Base-by-base conservation (phyloP, 2,797 vertebrate species). In the Agapornis canus region DNA sequence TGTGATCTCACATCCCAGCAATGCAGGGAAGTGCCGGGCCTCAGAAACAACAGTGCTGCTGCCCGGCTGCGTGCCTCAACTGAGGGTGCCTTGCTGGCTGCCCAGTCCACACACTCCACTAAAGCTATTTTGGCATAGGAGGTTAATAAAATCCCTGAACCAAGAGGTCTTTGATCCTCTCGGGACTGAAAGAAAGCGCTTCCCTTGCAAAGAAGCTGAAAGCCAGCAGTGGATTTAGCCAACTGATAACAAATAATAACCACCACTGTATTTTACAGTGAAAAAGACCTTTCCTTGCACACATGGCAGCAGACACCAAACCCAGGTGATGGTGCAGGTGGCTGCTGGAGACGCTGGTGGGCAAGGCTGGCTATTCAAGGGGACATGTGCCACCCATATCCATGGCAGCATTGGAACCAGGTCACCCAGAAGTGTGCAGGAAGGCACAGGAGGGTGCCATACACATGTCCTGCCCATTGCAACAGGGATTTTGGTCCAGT, bases 71-170 rank as follows among this genome's bases (percentile, higher is more conserved):
- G 0, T 14, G 76, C 35, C 39, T 5, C 20, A 27, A 4, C 7
- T 0, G 13, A 35, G 40, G 39, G 31, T 45, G 29, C 57, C 14
- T 4, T 0, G 42, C 45, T 42, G 17, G 61, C 56, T 26, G 59
- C 51, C 70, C 2, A 1, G 7, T 5, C 63, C 72, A 5, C 8
- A 0, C 6, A 2, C 27, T 11, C 12, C 18, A 0, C 17, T 6
- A 10, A 18, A n/a, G 20, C 42, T 49, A 1, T 22, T 35, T 6
- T 13, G 27, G 15, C 19, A 13, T 1, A 27, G 69, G 12, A 42
- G 51, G 51, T 12, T 35, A n/a, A 49, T 2, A 40, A 56, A 60
- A 66, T 11, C 60, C 56, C 48, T 23, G 64, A 63, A 42, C 73
- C 1, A 1, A 43, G 35, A 42, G 15, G 43, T 15, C 39, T 18